phyloP scores from a whole-genome alignment of 1,140 invertebrate genomes.

The Liolophura sinensis region DNA sequence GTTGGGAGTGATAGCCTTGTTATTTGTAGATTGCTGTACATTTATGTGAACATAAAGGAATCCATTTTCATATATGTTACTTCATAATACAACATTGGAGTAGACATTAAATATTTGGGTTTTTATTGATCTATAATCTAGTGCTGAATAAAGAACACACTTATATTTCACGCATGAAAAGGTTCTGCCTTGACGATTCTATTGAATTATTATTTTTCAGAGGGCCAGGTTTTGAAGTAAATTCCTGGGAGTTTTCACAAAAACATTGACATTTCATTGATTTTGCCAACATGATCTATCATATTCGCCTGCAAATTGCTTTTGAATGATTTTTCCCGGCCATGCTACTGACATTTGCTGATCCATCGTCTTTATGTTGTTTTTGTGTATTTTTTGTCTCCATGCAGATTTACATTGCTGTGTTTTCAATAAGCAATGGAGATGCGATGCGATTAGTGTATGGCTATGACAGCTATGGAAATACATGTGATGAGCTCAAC shows the following conservation, averaged over 20 bases:
- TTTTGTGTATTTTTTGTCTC: slow-evolving; percentile 11
- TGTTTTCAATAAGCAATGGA: slow-evolving; percentile 86
- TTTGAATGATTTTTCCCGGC: background rate
- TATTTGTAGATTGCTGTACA: too few species aligned
- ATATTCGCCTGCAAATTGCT: background rate
- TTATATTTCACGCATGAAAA: too few species aligned
- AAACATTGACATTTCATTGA: background rate
- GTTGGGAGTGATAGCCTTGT: too few species aligned
- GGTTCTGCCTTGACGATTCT: background rate
- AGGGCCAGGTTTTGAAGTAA: background rate
- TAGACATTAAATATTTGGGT: too few species aligned
- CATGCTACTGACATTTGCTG: background rate
- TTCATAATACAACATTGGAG: too few species aligned
- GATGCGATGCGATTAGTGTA: slow-evolving; percentile 85
- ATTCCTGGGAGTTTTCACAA: background rate
- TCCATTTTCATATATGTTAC: too few species aligned
- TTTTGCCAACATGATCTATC: background rate
- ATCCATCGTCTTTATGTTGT: background rate
- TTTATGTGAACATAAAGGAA: too few species aligned
- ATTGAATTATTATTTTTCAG: background rate
- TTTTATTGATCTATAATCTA: too few species aligned
- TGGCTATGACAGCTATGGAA: slow-evolving; percentile 95
- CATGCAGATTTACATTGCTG: slow-evolving; percentile 68
- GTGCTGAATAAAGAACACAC: too few species aligned
- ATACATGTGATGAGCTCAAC: slow-evolving; percentile 84